Evolutionary conservation across 2,113 vertebrate species (phyloP), one percentile per base, ranked within the genome.

Genomic region (Anhinga anhinga): DNA sequence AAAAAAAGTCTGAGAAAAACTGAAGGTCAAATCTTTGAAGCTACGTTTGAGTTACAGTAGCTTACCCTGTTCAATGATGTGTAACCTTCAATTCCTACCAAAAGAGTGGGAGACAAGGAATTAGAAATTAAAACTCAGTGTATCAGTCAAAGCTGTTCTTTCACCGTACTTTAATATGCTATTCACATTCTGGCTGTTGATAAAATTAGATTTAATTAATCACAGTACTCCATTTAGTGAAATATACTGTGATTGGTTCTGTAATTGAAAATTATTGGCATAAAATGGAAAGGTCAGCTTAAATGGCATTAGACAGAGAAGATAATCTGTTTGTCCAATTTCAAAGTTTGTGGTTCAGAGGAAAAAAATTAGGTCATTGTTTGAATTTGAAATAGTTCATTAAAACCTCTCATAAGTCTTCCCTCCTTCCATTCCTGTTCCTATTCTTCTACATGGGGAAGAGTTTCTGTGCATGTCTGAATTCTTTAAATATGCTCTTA

Each of bases 201-300:
- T 94, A 96, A 95, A 96, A 97, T 95, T 95, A 91, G 71, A 82
- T 95, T 86, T 95, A 93, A 92, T 90, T 97, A 95, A 97, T 97
- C 85, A 87, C 44, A 78, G 73, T 81, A 40, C 45, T 79, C 67
- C 18, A 8, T 93, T 94, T 92, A 96, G 95, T 96, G 93, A 83
- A 96, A 93, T 87, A 76, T 9, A 50, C 81, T 34, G 34, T 86
- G 83, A 91, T 95, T 91, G 89, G 73, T 74, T 95, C 86, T 90
- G 62, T 95, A 95, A 97, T 95, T 96, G 76, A 95, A 96, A 96
- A 86, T 66, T 95, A 73, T 82, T 81, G 89, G 53, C 70, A 83
- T 96, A 81, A 95, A 95, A 87, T 87, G 30, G 82, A 95, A 97
- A 95, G 85, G 79, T 94, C 66, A 50, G n/a, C 47, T 79, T 73